phyloP scores from a whole-genome alignment of 2,797 vertebrate genomes.

The Spinus olivaceus region DNA sequence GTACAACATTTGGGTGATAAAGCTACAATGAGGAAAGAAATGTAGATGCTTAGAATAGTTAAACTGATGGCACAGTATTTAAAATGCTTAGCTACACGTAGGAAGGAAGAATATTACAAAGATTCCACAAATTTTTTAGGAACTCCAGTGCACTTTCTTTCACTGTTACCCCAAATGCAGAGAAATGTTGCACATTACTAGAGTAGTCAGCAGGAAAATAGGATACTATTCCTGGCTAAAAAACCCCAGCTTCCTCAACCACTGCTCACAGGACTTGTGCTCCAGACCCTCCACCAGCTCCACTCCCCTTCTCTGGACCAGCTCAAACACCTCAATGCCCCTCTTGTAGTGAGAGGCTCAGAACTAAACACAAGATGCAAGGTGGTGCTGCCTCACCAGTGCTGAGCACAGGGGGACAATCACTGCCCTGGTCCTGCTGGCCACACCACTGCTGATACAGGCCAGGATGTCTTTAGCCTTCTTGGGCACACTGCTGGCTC shows the following conservation, averaged over 20 bases:
- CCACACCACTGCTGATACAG: background rate
- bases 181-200: background rate
- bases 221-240: background rate
- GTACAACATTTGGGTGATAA: conserved; percentile 88
- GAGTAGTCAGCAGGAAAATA: background rate
- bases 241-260: background rate
- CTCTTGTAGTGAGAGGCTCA: background rate
- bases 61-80: background rate
- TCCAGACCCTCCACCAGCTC: background rate
- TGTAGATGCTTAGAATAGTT: background rate
- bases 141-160: background rate
- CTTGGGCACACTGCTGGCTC: background rate
- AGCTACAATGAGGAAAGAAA: conserved; percentile 77
- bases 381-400: background rate
- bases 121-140: background rate
- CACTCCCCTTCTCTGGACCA: background rate
- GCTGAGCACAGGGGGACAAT: rapidly evolving
- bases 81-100: background rate
- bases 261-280: background rate
- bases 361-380: rapidly evolving
- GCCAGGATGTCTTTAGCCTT: background rate
- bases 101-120: background rate
- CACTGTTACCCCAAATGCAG: background rate
- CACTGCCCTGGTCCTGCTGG: background rate
- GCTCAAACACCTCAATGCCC: background rate